phyloP scores from a whole-genome alignment of 2,888 invertebrate genomes.

The Nemurella pictetii region DNA sequence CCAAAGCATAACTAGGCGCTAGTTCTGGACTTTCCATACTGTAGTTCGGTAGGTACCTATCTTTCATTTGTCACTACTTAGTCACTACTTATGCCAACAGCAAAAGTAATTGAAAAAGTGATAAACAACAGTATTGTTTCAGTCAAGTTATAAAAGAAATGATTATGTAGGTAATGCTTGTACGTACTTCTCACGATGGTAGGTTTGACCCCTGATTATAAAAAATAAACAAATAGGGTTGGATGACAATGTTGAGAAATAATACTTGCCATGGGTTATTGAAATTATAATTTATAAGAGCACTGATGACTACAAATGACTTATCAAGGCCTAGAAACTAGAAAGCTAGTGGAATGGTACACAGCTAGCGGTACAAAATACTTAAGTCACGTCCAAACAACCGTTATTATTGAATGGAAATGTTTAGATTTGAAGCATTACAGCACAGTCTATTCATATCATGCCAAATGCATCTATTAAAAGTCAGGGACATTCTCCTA shows the following conservation, averaged over 20 bases:
- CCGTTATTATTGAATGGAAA: too few species aligned
- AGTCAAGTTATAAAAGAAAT: constrained; percentile 1
- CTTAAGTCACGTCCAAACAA: too few species aligned
- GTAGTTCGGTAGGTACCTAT: neutral
- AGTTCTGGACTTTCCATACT: neutral
- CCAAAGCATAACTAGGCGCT: constrained; percentile 21
- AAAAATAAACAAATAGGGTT: neutral
- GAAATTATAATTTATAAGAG: neutral
- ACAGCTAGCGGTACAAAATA: neutral
- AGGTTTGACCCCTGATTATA: neutral
- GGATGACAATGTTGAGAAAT: neutral
- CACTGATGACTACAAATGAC: neutral
- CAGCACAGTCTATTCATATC: neutral
- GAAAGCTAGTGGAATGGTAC: neutral
- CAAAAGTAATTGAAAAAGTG: neutral
- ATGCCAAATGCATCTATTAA: neutral
- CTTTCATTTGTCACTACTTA: neutral
- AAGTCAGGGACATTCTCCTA: neutral
- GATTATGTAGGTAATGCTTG: neutral
- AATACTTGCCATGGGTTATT: neutral
- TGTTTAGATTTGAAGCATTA: neutral
- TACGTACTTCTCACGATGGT: neutral
- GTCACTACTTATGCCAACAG: constrained; percentile 22
- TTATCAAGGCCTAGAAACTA: neutral
- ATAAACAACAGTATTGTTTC: constrained; percentile 5